A percentile compares a stretch with the other conserved stretches of the same genome.
Evolutionary conservation across 2,888 invertebrate genomes (phyloP).

Genomic region (Nymphalis urticae): DNA sequence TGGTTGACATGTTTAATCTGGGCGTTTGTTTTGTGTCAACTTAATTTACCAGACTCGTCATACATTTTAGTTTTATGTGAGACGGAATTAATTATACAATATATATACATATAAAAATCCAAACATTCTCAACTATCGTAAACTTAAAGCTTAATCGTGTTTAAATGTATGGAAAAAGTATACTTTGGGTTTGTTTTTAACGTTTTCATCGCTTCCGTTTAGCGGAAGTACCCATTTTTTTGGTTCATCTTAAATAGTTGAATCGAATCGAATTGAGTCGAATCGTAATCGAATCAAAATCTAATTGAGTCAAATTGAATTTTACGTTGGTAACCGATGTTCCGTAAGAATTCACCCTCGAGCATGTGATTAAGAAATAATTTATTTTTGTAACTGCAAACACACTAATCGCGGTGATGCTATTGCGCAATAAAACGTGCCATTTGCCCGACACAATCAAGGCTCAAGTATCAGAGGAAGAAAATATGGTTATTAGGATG

Average conservation of each 20-base stretch:
- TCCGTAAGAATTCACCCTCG: constrained; percentile 35
- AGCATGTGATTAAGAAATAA: constrained; percentile 45
- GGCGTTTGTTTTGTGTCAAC: constrained; percentile 22
- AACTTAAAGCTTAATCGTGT: too few relatives aligned
- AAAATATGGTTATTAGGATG: constrained; percentile 72
- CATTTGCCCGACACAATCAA: constrained; percentile 56
- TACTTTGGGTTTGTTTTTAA: too few relatives aligned
- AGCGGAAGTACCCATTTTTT: too few relatives aligned
- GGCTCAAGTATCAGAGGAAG: constrained; percentile 60
- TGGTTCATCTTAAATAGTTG: too few relatives aligned
- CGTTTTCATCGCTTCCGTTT: too few relatives aligned
- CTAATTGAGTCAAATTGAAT: constrained; percentile 5
- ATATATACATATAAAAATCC: too few relatives aligned
- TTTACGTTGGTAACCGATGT: constrained; percentile 28
- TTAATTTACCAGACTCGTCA: constrained; percentile 2
- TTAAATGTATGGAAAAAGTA: too few relatives aligned
- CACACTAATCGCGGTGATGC: constrained; percentile 40
- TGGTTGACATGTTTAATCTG: constrained; percentile 35
- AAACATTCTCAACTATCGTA: neutral
- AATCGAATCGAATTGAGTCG: too few relatives aligned
- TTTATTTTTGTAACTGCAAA: constrained; percentile 45
- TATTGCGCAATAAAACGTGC: constrained; percentile 45
- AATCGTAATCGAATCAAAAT: too few relatives aligned
- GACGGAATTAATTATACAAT: neutral
- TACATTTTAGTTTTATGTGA: neutral